Base-by-base conservation (phyloP, 2,113 vertebrate genomes). In the Mastomys natalensis region DNA sequence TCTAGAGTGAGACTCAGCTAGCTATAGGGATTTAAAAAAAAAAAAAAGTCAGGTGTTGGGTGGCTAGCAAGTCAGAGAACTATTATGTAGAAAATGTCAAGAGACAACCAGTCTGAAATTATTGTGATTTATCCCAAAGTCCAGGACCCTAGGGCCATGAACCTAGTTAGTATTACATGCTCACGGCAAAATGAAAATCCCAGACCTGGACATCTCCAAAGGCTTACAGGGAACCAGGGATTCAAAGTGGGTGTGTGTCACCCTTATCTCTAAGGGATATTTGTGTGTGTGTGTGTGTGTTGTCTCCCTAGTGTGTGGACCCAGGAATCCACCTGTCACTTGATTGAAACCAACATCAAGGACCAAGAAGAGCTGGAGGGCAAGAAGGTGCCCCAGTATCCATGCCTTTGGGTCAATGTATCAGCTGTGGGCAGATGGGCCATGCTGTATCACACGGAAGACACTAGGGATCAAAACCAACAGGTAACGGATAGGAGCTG, bases 401-500 rank as follows among this genome's bases (percentile, higher is more conserved):
- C 99, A 0, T 99, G 99, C 70, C 97, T 99, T 34, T 98, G 98
- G 98, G 99, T 99, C 94, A 98, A 98, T 2, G 95, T 98, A 64
- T 99, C 98, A 29, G 84, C 94, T 2, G 97, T 95, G 22, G 98
- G 98, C 89, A 96, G 97, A 62, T 97, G 98, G 96, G 98, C 98
- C 5, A 97, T 98, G 97, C 97, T 99, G 31, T 99, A 99, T 87
- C 97, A 98, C 64, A 99, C 97, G 0, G 99, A 99, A 96, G 98
- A 99, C 31, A 99, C 98, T 0, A 73, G 97, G 91, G 97, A 98
- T 91, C 97, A 74, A 98, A 99, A 99, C 93, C 95, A 97, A 72
- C 98, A 99, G 98, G 98, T 98, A 98, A 21, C 2, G 17, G 43
- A 8, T 1, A 0, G 13, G 43, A 53, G 43, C 0, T 15, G 62